Conservation (phyloP, 2,797 vertebrate species). For the Eutrigla gurnardus region DNA sequence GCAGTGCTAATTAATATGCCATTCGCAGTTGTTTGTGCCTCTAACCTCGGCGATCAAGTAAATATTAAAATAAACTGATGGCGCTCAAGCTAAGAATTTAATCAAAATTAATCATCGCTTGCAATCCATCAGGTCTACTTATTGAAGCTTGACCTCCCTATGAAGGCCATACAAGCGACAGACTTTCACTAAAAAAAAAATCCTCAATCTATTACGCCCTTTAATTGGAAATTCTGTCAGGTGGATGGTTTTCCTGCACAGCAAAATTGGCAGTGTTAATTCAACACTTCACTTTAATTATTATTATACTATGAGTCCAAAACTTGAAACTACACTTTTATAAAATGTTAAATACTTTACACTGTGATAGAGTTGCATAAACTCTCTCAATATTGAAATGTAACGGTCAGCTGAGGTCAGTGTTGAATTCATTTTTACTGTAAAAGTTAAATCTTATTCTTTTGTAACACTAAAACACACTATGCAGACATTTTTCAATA, state of each 20-base stretch:
- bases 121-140: not conserved
- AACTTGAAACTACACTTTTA: too few relatives aligned
- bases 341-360: too few relatives aligned
- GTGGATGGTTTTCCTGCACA: too few relatives aligned
- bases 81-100: slow-evolving; percentile 21
- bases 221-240: too few relatives aligned
- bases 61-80: slow-evolving; percentile 21
- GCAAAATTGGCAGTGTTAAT: too few relatives aligned
- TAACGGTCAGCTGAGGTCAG: too few relatives aligned
- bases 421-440: too few relatives aligned
- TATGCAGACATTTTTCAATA: too few relatives aligned
- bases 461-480: too few relatives aligned
- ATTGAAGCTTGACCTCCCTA: slow-evolving; percentile 21
- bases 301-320: not conserved
- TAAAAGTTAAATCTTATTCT: too few relatives aligned
- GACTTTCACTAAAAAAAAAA: not conserved
- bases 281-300: not conserved
- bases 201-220: not conserved
- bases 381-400: too few relatives aligned
- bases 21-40: slow-evolving; percentile 18
- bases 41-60: slow-evolving; percentile 16
- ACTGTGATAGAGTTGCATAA: too few relatives aligned
- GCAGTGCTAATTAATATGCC: not conserved
- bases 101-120: slow-evolving; percentile 8
- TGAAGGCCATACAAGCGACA: not conserved